Evolutionary conservation across 2,797 vertebrate species (phyloP), one percentile per base, ranked within the genome.

Genomic region (Gobionotothen gibberifrons): DNA sequence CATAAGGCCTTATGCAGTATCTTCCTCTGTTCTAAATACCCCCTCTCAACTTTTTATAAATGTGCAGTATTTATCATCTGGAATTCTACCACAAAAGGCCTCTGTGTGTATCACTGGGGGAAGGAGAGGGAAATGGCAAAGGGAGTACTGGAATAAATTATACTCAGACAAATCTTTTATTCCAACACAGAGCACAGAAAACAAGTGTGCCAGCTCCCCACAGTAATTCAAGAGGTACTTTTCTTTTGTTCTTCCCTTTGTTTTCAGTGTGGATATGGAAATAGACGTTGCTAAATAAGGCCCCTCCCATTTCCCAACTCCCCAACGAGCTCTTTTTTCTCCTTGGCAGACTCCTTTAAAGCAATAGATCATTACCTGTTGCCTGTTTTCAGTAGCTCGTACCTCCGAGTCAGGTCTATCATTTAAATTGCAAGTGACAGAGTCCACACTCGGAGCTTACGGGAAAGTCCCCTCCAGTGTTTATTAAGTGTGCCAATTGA

Each of bases 131-230:
- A 83, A 91, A 91, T 87, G 82, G 87, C 87, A 91, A 86, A 79
- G 91, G 87, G 88, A 87, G 85, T 64, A 69, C 82, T 57, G 81
- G 90, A 92, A 92, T 93, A 91, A 92, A 93, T 93, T 92, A 93
- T 90, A 87, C 69, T 80, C 85, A 88, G 89, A 89, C 91, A 92
- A 92, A 93, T 91, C 87, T 90, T 92, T 91, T 93, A 88, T 93
- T 91, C 88, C 79, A 85, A 91, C 89, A 78, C 85, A 62, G 89
- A 75, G 88, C 81, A 44, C 77, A 82, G 88, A 92, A 89, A 92
- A 93, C 90, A 94, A 94, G 90, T 93, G 86, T 94, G 92, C 90
- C 93, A 94, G 93, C 92, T 95, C 93, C 93, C 93, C 87, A 26
- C 83, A 93, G 90, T 93, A 93, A 93, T 93, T 90, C 91, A 85